Conservation (phyloP, 2,888 invertebrate genomes). For the Hofmannophila pseudospretella region DNA sequence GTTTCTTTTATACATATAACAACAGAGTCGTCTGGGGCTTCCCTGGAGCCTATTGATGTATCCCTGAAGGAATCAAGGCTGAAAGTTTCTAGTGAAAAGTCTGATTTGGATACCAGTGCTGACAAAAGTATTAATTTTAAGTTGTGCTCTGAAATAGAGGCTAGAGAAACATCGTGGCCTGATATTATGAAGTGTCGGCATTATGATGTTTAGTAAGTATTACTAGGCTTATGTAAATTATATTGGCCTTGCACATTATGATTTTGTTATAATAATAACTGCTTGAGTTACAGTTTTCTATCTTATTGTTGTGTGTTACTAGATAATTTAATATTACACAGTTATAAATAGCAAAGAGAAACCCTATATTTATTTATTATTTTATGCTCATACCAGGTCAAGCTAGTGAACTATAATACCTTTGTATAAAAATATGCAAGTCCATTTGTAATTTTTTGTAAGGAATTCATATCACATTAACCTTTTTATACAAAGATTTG, state of each 20-base stretch:
- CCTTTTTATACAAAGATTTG: too few relatives aligned
- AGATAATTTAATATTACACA: too few relatives aligned
- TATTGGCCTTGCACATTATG: too few relatives aligned
- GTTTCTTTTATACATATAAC: constrained; percentile 62
- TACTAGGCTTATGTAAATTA: background rate
- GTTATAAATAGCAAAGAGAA: too few relatives aligned
- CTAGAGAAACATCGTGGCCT: constrained; percentile 75
- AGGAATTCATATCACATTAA: too few relatives aligned
- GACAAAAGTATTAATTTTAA: constrained; percentile 53
- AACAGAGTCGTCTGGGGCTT: constrained; percentile 19
- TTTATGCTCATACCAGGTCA: too few relatives aligned
- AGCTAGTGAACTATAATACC: background rate
- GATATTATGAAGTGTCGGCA: constrained; percentile 79
- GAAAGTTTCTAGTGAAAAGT: constrained; percentile 15
- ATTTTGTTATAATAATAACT: too few relatives aligned
- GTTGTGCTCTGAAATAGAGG: constrained; percentile 51
- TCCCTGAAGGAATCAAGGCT: constrained; percentile 5
- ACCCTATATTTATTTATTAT: too few relatives aligned
- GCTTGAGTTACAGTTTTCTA: too few relatives aligned
- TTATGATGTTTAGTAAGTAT: constrained; percentile 85
- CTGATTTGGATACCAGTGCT: constrained; percentile 42
- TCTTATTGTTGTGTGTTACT: too few relatives aligned
- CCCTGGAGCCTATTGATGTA: constrained; percentile 5
- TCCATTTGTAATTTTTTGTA: too few relatives aligned
- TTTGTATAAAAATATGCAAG: too few relatives aligned